phyloP scores from a whole-genome alignment of 2,888 invertebrate species.

The Eugnorisma glareosa region DNA sequence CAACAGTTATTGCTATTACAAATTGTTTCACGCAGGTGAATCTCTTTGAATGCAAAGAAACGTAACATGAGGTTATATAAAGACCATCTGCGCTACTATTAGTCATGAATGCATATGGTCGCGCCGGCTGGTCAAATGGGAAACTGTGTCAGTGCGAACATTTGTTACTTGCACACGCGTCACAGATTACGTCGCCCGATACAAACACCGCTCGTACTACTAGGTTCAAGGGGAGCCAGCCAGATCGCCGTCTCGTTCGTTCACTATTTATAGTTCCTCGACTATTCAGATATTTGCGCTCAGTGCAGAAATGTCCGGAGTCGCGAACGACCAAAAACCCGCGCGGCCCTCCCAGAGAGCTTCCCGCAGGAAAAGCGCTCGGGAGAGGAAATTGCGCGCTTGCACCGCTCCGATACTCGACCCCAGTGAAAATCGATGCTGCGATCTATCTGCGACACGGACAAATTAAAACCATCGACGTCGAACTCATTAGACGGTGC shows the following conservation, averaged over 20 bases:
- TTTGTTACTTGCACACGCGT: constrained; percentile 84
- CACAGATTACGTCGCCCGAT: constrained; percentile 83
- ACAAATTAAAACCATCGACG: constrained; percentile 79
- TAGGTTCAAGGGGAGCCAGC: constrained; percentile 90
- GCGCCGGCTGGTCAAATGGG: constrained; percentile 86
- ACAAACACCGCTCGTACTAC: constrained; percentile 79
- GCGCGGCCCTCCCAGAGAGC: constrained; percentile 78
- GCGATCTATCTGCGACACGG: constrained; percentile 66
- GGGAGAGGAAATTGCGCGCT: constrained; percentile 73
- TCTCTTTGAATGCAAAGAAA: constrained; percentile 68
- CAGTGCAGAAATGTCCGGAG: constrained; percentile 89
- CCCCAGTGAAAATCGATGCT: constrained; percentile 68
- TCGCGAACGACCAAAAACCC: constrained; percentile 84
- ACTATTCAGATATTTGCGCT: constrained; percentile 88
- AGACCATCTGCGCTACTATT: constrained; percentile 81
- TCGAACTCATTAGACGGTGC: constrained; percentile 82
- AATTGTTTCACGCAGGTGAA: constrained; percentile 68
- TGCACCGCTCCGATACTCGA: constrained; percentile 63
- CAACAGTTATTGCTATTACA: constrained; percentile 48
- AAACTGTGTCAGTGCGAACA: constrained; percentile 89
- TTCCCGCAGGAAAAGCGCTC: constrained; percentile 73
- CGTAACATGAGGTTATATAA: constrained; percentile 73
- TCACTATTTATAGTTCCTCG: constrained; percentile 88
- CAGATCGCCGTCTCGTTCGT: constrained; percentile 86
- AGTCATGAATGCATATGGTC: constrained; percentile 84